Conservation (phyloP, 2,113 vertebrate genomes). For the Smithornis capensis region DNA sequence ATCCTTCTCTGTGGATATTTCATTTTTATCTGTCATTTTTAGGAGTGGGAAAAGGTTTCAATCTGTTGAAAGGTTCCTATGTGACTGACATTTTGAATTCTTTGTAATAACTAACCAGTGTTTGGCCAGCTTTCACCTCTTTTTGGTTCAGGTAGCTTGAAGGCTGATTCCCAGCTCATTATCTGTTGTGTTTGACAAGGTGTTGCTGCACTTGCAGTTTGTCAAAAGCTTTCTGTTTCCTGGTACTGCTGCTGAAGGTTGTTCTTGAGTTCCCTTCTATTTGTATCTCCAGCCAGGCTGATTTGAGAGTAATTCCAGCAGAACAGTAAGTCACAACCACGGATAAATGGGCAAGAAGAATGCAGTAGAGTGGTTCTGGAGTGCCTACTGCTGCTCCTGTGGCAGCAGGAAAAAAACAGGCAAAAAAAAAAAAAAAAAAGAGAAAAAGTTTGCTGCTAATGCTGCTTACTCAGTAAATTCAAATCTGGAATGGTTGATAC, state of each 20-base stretch:
- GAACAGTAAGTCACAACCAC: not conserved
- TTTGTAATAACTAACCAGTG: not conserved
- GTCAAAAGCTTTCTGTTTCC: not conserved
- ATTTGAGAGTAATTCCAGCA: not conserved
- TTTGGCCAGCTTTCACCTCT: not conserved
- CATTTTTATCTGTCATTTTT: not conserved
- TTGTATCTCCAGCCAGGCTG: not conserved
- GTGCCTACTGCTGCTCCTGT: not conserved
- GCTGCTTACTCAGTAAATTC: not conserved
- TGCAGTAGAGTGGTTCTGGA: not conserved
- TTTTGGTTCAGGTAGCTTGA: not conserved
- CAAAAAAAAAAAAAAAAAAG: not conserved
- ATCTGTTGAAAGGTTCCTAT: not conserved
- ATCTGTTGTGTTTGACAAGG: not conserved
- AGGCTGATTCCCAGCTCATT: not conserved
- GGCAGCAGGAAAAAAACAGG: not conserved
- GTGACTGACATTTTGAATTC: not conserved
- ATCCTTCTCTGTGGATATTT: not conserved
- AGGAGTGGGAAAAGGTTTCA: not conserved
- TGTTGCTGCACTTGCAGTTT: not conserved
- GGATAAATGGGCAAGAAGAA: not conserved
- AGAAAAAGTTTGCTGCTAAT: not conserved
- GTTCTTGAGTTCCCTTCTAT: not conserved
- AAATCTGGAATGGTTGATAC: not conserved
- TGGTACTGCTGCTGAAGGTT: not conserved